phyloP scores from a whole-genome alignment of 2,113 vertebrate genomes.

The Aspiorhynchus laticeps region DNA sequence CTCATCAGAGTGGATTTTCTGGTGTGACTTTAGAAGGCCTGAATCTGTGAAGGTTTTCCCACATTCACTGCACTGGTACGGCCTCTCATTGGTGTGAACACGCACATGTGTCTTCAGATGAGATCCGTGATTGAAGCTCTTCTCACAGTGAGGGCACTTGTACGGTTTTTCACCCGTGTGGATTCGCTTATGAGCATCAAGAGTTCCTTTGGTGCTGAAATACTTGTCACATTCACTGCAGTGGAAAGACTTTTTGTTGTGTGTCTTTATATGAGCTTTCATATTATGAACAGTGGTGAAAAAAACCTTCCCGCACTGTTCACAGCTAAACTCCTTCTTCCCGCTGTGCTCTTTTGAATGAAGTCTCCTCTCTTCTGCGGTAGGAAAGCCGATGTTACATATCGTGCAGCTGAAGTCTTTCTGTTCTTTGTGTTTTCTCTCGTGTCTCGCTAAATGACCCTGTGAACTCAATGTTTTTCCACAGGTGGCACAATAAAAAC shows the following conservation, averaged over 20 bases:
- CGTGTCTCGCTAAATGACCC: background rate
- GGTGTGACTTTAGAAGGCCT: conserved; percentile 30
- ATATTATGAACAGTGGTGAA: background rate
- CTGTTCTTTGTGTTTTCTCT: no score
- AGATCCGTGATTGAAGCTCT: background rate
- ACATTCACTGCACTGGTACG: conserved; percentile 43
- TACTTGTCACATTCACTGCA: conserved; percentile 45
- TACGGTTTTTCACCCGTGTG: conserved; percentile 45
- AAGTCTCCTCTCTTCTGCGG: no score
- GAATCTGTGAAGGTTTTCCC: conserved; percentile 32
- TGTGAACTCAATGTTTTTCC: background rate
- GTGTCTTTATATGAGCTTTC: conserved; percentile 31
- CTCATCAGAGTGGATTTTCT: background rate
- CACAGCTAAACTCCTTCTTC: conserved; percentile 38
- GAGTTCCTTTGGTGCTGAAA: conserved; percentile 41
- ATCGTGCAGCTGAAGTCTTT: no score
- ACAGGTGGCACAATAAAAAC: background rate
- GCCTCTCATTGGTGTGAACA: conserved; percentile 41
- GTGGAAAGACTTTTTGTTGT: conserved; percentile 20
- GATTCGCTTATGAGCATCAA: conserved; percentile 28
- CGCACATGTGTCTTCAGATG: background rate
- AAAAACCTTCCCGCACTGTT: conserved; percentile 15
- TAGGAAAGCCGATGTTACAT: no score
- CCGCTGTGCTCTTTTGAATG: background rate
- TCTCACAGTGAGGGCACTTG: conserved; percentile 44